These are phyloP conservation scores for Tragelaphus imberbis DNA, from an alignment of 2,113 vertebrate genomes.

Conservation along the genomic window DNA sequence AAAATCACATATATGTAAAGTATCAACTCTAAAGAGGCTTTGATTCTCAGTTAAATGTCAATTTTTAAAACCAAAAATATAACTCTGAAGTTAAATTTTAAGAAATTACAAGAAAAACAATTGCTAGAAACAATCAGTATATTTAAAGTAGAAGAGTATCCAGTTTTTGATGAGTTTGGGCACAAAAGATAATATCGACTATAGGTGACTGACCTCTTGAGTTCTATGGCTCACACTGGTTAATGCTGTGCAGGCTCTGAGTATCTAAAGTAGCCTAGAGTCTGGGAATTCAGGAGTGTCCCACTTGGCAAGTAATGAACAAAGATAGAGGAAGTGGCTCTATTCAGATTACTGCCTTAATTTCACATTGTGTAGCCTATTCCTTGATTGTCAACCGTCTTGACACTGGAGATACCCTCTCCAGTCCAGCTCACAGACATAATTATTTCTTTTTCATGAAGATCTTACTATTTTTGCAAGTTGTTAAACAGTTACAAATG, in stretches of 20 bases:
- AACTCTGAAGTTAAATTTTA: neutral
- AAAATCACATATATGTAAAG: neutral
- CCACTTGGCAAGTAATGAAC: neutral
- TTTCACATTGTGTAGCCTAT: neutral
- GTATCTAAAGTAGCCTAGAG: neutral
- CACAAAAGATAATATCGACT: neutral
- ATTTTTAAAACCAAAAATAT: neutral
- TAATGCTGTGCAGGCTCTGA: neutral
- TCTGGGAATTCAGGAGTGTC: neutral
- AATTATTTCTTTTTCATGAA: slow-evolving; percentile 1
- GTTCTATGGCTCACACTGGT: neutral
- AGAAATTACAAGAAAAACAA: neutral
- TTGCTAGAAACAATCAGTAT: neutral
- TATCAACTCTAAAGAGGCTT: neutral
- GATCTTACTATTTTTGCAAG: neutral
- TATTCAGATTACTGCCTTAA: neutral
- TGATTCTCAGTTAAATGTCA: neutral
- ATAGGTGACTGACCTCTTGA: neutral
- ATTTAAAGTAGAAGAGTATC: neutral
- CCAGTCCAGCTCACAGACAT: neutral
- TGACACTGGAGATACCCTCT: neutral
- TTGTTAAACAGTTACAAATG: neutral
- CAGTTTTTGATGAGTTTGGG: neutral
- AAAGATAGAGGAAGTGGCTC: neutral
- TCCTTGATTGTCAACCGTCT: neutral